These are phyloP conservation scores for Catostylus mosaicus DNA, from an alignment of 30 jellyfish, hydroid and myxozoan species.

Conservation along the genomic window DNA sequence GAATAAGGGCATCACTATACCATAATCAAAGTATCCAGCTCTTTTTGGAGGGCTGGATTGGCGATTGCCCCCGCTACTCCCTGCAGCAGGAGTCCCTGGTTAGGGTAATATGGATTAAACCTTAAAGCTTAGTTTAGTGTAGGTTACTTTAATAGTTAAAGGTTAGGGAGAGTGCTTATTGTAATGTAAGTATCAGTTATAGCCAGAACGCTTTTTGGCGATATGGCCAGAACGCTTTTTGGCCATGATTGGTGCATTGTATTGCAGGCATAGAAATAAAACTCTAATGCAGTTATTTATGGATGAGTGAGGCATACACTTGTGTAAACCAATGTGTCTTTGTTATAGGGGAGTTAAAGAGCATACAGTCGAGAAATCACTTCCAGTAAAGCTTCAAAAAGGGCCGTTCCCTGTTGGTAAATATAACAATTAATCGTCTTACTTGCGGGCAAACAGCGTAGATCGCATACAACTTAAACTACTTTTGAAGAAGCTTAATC, in stretches of 20 bases:
- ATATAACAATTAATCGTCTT: not conserved
- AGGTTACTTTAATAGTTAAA: too few species aligned
- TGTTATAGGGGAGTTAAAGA: conserved; percentile 63
- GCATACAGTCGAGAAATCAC: conserved; percentile 3
- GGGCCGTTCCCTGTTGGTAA: conserved; percentile 79
- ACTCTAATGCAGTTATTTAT: not conserved
- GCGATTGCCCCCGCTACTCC: too few species aligned
- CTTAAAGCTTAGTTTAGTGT: too few species aligned
- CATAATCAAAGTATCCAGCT: too few species aligned
- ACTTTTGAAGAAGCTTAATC: too few species aligned
- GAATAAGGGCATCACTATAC: too few species aligned
- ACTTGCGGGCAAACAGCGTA: not conserved
- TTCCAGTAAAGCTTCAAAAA: conserved; percentile 59
- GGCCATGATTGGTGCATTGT: not conserved
- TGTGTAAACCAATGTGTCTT: too few species aligned
- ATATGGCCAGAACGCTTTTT: not conserved
- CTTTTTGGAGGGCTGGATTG: too few species aligned
- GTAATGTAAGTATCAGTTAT: not conserved
- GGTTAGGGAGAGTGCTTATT: not conserved
- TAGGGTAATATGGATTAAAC: too few species aligned
- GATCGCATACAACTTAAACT: not conserved
- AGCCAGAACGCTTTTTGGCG: not conserved
- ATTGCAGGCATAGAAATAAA: not conserved
- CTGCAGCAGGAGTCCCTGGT: too few species aligned
- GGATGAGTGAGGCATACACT: not conserved